Conservation (phyloP, 2,888 invertebrate species). For the Graphium colonna region DNA sequence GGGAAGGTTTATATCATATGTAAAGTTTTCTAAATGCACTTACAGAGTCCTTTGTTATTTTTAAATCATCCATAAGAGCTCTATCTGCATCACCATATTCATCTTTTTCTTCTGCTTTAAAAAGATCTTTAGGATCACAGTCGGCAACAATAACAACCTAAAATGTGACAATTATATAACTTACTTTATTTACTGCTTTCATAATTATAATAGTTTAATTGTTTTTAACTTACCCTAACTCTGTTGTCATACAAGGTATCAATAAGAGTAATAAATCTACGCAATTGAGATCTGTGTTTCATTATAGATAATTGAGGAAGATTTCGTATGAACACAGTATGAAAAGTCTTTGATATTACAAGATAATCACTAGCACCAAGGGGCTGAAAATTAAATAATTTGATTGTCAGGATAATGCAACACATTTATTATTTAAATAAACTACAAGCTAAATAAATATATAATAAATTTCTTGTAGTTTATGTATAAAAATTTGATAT, state of each 20-base stretch:
- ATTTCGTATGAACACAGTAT: conserved; percentile 95
- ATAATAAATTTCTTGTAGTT: too few species aligned
- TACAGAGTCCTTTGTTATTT: conserved; percentile 87
- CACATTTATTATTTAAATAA: too few species aligned
- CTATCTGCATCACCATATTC: conserved; percentile 88
- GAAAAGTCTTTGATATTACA: conserved; percentile 94
- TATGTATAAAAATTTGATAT: too few species aligned
- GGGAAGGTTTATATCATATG: too few species aligned
- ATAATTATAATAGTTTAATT: not conserved
- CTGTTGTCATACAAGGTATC: conserved; percentile 97
- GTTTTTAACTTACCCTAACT: conserved; percentile 80
- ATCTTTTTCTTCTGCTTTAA: conserved; percentile 76
- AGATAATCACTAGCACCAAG: conserved; percentile 97
- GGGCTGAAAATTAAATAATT: conserved; percentile 79
- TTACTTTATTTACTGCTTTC: not conserved
- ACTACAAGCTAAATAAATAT: too few species aligned
- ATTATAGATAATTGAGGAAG: conserved; percentile 90
- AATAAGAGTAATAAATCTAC: conserved; percentile 97
- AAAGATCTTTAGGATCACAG: conserved; percentile 87
- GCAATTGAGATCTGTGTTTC: conserved; percentile 89
- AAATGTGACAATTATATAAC: conserved; percentile 23
- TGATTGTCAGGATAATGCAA: too few species aligned
- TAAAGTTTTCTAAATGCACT: too few species aligned
- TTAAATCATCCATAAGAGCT: conserved; percentile 96
- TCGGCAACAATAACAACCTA: conserved; percentile 93